phyloP scores from a whole-genome alignment of 2,888 invertebrate genomes.

The Eupelmus urozonus region DNA sequence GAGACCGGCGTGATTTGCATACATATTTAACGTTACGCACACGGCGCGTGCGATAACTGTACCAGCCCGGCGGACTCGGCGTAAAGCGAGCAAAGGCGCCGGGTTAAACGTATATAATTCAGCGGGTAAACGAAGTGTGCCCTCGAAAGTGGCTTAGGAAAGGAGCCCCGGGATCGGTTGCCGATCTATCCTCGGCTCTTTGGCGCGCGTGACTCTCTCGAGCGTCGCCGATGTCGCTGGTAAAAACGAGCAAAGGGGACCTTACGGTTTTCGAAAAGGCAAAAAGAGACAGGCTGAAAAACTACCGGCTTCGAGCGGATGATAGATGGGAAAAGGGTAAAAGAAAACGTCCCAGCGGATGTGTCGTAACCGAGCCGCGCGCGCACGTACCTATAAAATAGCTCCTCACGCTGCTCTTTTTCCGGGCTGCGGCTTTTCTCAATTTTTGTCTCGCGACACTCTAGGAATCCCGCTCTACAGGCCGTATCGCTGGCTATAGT shows the following conservation, averaged over 20 bases:
- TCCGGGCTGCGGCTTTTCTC: no score
- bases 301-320: neutral
- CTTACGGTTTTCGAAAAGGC: no score
- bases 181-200: no score
- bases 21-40: neutral
- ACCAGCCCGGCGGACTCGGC: no score
- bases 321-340: conserved; percentile 2
- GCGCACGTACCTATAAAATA: neutral
- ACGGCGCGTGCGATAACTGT: no score
- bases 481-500: no score
- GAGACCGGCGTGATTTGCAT: conserved; percentile 5
- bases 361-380: neutral
- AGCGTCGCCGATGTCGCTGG: neutral
- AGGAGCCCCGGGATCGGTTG: no score
- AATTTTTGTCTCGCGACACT: no score
- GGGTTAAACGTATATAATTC: conserved; percentile 2
- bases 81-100: neutral
- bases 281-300: neutral
- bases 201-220: neutral
- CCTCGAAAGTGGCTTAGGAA: no score
- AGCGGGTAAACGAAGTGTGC: neutral
- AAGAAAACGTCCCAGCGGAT: conserved; percentile 1
- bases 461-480: no score
- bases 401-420: neutral
- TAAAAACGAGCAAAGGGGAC: neutral